Percentiles rank a stretch among this genome's conserved stretches.
Evolutionary conservation across 2,888 invertebrate genomes (phyloP).

Genomic region (Pediacus dermestoides): DNA sequence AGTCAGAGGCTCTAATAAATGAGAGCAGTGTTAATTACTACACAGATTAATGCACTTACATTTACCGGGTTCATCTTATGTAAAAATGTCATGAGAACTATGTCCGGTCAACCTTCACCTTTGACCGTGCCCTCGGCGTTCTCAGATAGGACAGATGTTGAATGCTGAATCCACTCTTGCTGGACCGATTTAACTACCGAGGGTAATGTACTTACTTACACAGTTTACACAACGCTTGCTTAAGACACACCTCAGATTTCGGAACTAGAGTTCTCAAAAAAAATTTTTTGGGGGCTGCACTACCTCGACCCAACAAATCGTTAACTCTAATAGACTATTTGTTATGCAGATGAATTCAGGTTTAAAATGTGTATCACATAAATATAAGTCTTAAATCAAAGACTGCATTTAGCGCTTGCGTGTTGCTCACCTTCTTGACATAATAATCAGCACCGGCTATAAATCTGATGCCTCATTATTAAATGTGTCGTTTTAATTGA

Average conservation of each 20-base stretch:
- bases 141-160: conserved; percentile 2
- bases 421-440: conserved; percentile 34
- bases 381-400: conserved; percentile 24
- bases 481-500: conserved; percentile 61
- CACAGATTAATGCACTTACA: conserved; percentile 42
- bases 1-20: conserved; percentile 39
- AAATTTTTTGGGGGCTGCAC: conserved; percentile 1
- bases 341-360: conserved; percentile 24
- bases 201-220: conserved; percentile 24
- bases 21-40: conserved; percentile 44
- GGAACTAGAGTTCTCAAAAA: neutral
- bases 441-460: conserved; percentile 41
- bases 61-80: conserved; percentile 37
- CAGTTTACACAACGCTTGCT: conserved; percentile 23
- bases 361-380: conserved; percentile 14
- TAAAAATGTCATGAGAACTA: conserved; percentile 41
- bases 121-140: conserved; percentile 17
- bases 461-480: conserved; percentile 55
- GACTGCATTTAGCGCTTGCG: conserved; percentile 34
- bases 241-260: too few species aligned
- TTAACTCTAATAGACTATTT: conserved; percentile 20
- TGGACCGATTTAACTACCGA: conserved; percentile 18
- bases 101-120: conserved; percentile 33
- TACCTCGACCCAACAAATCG: too few species aligned
- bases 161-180: conserved; percentile 2